Evolutionary conservation across 2,113 vertebrate genomes (phyloP).

Genomic region (Smithornis capensis): DNA sequence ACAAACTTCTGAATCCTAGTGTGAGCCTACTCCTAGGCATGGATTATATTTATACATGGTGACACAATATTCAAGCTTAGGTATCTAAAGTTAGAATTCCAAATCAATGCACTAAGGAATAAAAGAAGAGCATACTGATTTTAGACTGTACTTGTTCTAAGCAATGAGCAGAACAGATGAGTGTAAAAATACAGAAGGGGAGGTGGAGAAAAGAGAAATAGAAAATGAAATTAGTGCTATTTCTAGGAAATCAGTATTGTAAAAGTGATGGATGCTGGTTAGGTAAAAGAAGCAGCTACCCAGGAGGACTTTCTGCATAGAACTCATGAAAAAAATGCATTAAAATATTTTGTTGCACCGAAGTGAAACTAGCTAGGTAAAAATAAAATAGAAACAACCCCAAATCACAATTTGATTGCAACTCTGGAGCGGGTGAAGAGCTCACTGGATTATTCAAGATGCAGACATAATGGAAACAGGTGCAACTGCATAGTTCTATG

Average conservation of each 20-base stretch:
- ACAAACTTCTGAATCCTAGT: background rate
- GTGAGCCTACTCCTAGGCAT: background rate
- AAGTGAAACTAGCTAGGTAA: background rate
- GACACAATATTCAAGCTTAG: background rate
- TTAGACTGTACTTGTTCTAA: conserved; percentile 18
- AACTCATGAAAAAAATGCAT: background rate
- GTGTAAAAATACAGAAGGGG: background rate
- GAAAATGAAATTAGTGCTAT: background rate
- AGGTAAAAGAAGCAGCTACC: background rate
- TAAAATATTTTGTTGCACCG: background rate
- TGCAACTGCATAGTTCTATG: background rate
- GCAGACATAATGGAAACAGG: background rate
- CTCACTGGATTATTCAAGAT: background rate
- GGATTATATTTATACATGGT: background rate
- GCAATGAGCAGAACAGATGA: background rate
- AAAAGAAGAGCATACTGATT: background rate
- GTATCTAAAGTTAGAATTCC: conserved; percentile 34
- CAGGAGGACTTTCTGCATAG: background rate
- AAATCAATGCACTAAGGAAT: background rate
- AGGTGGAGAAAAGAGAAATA: background rate
- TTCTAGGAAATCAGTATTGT: background rate
- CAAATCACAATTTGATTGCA: background rate
- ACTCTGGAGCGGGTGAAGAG: background rate
- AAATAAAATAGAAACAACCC: background rate
- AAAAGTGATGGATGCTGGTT: background rate